Evolutionary conservation across 92 coral and sea anemone genomes (phyloP), one percentile per base, ranked within the genome.

Genomic region (Epizoanthus stellaris): DNA sequence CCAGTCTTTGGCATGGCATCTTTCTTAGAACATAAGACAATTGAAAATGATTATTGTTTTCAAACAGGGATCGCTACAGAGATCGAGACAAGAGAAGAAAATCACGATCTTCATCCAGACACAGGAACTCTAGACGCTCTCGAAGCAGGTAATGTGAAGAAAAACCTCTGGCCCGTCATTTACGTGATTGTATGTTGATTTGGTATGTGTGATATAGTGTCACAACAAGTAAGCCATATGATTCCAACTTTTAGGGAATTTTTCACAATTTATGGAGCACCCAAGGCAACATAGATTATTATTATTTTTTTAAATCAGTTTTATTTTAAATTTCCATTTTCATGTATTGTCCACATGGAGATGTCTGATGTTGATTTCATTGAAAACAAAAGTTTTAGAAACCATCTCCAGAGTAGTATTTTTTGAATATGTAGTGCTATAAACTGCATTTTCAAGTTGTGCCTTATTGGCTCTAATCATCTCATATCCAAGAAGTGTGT

Each of bases 101-200:
- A 30, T 89, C 98, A 8, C 85, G 92, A 6, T 96, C 98, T 6
- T 66, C 81, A 3, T 92, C 98, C 65, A 88, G 91, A 36, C 89
- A 88, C 13, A 82, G 88, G 42, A 76, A 59, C 58, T 38, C 75
- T 15, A 82, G 92, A 20, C 93, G 95, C 21, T 94, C 99, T 10
- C 91, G 87, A 7, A 95, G 97, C 91, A 87, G 94, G 92, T 90
- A 25, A 2, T 85, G 58, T 3, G 52, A 6, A 17, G 16, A 15
- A 39, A 66, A 61, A 61, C 8, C 20, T 25, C 8, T 30, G 36
- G 67, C 67, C 67, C 8, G 17, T 61, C 67, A 61, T 61, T 61
- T 8, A 25, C 67, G 1, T 19, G 20, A 25, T 61, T 61, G 36
- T 30, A 30, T 30, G 36, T 30, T 30, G 36, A 52, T 52, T 9